Base-by-base conservation (phyloP, 2,888 invertebrate species). In the Perizoma flavofasciatum region DNA sequence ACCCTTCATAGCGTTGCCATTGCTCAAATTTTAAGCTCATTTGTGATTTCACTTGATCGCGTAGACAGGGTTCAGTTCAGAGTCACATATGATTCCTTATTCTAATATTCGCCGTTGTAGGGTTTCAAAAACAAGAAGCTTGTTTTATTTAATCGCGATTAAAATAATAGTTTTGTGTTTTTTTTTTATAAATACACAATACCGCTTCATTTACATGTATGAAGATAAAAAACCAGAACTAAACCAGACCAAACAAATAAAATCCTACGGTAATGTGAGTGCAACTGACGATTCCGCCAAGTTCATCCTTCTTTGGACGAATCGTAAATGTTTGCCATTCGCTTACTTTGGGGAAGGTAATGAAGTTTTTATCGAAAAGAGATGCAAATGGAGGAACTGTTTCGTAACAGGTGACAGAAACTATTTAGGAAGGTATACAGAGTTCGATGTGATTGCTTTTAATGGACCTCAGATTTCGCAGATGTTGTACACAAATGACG, bases 291-390 rank as follows among this genome's bases (percentile, higher is more conserved):
- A 35, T 39, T 52, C 37, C 5, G n/a, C n/a, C 7, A 51, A 54
- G 34, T 79, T 85, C 59, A 88, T 89, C 54, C 72, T 88, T 6
- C 71, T 85, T 8, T 89, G 88, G 88, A 86, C 85, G 0, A 74
- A 74, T 56, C 66, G 77, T 22, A 71, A 73, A 22, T 72, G 75
- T 6, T 69, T 69, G 34, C 87, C 86, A 5, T 85, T 85, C 46
- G 46, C 71, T 8, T 82, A 82, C 59, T 79, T 88, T 6, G 81
- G 75, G 1, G 74, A 79, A 46, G 88, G 87, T 6, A 77, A 73
- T 49, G 61, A 66, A 34, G 59, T 79, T 4, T 89, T 89, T 59
- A 58, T 71, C 22, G 69, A 77, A 2, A 82, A 75, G 67, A 78
- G 73, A 3, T 89, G 89, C 63, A 54, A 72, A 52, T 84, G 75